These are phyloP conservation scores for Brachirus orientalis DNA, from an alignment of 2,113 vertebrate species.

Conservation along the genomic window DNA sequence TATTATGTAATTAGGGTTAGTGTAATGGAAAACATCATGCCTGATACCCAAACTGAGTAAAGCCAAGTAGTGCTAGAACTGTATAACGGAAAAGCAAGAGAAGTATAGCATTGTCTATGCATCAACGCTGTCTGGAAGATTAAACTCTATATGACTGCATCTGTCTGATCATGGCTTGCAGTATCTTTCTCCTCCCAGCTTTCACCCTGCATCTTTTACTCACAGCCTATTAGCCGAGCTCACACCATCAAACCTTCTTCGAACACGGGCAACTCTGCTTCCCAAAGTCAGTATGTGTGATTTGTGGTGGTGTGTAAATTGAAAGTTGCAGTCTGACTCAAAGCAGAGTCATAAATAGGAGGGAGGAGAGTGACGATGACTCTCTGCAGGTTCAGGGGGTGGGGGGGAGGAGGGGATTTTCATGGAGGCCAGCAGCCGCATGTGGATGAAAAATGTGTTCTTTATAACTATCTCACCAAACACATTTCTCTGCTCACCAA, in stretches of 20 bases:
- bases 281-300: constrained; percentile 53
- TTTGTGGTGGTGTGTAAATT: constrained; percentile 76
- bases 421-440: constrained; percentile 53
- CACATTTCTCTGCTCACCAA: constrained; percentile 52
- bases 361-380: constrained; percentile 51
- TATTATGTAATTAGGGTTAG: too few relatives aligned
- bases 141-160: constrained; percentile 12
- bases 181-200: constrained; percentile 15
- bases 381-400: constrained; percentile 30
- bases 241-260: constrained; percentile 45
- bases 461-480: constrained; percentile 73
- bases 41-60: too few relatives aligned
- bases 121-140: constrained; percentile 19
- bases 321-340: constrained; percentile 68
- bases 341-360: constrained; percentile 69
- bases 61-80: too few relatives aligned
- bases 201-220: constrained; percentile 13
- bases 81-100: too few relatives aligned
- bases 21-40: too few relatives aligned
- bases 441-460: constrained; percentile 60
- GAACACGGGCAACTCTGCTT: constrained; percentile 26
- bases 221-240: constrained; percentile 34
- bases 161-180: constrained; percentile 11
- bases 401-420: constrained; percentile 19
- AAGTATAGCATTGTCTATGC: constrained; percentile 6